A percentile compares a stretch with the other conserved stretches of the same genome.
These are phyloP conservation scores for Panzeria rudis DNA, from an alignment of 2,888 invertebrate genomes.

Conservation along the genomic window DNA sequence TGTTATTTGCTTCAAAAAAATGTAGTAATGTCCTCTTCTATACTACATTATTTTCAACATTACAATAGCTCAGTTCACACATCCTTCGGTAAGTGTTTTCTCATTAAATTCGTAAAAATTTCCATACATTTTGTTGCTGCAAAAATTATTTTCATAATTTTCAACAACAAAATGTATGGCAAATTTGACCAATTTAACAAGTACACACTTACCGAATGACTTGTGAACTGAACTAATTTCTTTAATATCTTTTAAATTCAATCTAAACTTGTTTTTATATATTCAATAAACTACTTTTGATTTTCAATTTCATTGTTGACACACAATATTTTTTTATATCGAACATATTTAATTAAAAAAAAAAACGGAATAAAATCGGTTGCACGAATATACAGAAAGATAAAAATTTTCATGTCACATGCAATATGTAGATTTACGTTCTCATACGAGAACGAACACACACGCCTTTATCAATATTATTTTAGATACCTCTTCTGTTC, in stretches of 20 bases:
- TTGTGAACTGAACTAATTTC: too few relatives aligned
- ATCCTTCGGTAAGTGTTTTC: too few relatives aligned
- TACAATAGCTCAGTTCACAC: too few relatives aligned
- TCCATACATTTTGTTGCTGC: too few relatives aligned
- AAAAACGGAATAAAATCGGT: constrained; percentile 18
- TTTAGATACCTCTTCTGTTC: constrained; percentile 15
- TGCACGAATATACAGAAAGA: constrained; percentile 9
- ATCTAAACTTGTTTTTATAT: constrained; percentile 7
- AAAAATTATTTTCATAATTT: too few relatives aligned
- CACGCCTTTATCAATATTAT: constrained; percentile 23
- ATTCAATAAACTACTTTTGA: constrained; percentile 28
- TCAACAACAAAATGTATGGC: too few relatives aligned
- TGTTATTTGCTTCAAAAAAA: too few relatives aligned
- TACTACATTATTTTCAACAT: too few relatives aligned
- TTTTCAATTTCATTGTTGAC: constrained; percentile 24
- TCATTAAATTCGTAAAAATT: too few relatives aligned
- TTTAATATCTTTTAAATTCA: constrained; percentile 39
- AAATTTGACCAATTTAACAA: too few relatives aligned
- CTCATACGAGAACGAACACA: not conserved
- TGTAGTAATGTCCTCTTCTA: too few relatives aligned
- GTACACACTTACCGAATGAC: too few relatives aligned
- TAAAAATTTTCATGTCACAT: constrained; percentile 64
- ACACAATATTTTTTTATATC: constrained; percentile 14
- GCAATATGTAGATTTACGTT: constrained; percentile 61
- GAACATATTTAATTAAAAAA: constrained; percentile 56